Base-by-base conservation (phyloP, 2,797 vertebrate species). In the Micrastur ruficollis region DNA sequence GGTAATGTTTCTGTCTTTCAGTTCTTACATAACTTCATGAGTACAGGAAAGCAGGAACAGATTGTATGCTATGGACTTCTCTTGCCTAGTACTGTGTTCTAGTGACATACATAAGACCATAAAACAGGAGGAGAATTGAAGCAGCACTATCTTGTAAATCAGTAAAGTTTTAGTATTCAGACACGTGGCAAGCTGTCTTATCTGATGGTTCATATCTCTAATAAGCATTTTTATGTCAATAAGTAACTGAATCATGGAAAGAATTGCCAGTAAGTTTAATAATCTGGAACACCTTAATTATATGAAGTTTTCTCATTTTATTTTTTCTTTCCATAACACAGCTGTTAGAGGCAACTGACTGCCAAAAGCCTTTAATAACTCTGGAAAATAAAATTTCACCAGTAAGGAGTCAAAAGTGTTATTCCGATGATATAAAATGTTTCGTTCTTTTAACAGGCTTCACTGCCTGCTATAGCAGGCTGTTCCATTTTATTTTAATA, bases 181-280 rank as follows among this genome's bases (percentile, higher is more conserved):
- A 52, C 97, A 95, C 81, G 86, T 97, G 96, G 90, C 96, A 80
- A 56, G 38, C 89, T 84, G 46, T 67, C 90, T 94, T 96, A 97
- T 95, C 94, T 90, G 75, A 83, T 88, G 75, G 67, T 46, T 93
- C 42, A 4, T 94, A 95, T 90, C 50, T 89, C 80, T 97, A 88
- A 96, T 94, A 95, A 94, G 76, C 70, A 86, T 95, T 97, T 92
- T 95, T 84, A 67, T 91, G 93, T 84, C 84, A 97, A 55, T 94
- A 94, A 96, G 84, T 97, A 96, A 97, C 86, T 91, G 94, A 91
- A 93, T 78, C 72, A 5, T 46, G 75, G 87, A 92, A 94, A 55
- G 70, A 93, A 74, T 94, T 84, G 65, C 85, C 15, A 52, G 16
- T 62, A 68, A 91, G 75, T 88, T 94, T 86, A 84, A 79, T 90